Conservation (phyloP, 2,888 invertebrate genomes). For the Neuroscelio doddi region DNA sequence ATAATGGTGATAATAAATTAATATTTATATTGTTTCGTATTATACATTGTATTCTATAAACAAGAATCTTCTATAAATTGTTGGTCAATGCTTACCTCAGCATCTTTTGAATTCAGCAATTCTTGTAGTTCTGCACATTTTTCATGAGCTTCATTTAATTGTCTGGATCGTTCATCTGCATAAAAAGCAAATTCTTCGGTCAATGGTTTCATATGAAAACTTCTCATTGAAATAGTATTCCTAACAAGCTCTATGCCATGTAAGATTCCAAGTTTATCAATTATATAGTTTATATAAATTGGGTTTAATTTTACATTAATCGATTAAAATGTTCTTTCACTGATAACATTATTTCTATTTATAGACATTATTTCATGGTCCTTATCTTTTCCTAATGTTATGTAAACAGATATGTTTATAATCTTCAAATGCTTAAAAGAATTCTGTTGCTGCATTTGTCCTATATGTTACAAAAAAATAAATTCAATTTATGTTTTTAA, state of each 20-base stretch:
- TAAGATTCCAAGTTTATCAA: no score
- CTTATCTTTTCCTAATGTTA: neutral
- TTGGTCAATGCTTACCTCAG: slow-evolving; percentile 65
- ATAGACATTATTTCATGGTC: neutral
- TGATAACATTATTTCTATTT: slow-evolving; percentile 6
- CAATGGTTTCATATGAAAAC: slow-evolving; percentile 18
- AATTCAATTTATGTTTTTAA: no score
- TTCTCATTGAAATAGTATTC: neutral
- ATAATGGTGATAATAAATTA: neutral
- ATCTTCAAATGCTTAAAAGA: no score
- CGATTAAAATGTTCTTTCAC: neutral
- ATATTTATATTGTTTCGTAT: no score
- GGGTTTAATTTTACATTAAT: no score
- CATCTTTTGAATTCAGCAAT: slow-evolving; percentile 65
- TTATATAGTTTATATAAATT: no score
- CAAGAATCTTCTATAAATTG: no score
- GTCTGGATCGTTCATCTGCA: slow-evolving; percentile 61
- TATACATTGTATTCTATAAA: no score
- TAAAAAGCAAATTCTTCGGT: slow-evolving; percentile 40
- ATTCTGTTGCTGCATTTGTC: no score
- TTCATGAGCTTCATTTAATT: slow-evolving; percentile 63
- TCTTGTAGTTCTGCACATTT: slow-evolving; percentile 66
- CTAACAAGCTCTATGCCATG: neutral
- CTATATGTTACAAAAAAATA: no score
- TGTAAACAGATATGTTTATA: neutral